Evolutionary conservation across 1,140 invertebrate species (phyloP), one percentile per base, ranked within the genome.

Genomic region (Vanessa tameamea): DNA sequence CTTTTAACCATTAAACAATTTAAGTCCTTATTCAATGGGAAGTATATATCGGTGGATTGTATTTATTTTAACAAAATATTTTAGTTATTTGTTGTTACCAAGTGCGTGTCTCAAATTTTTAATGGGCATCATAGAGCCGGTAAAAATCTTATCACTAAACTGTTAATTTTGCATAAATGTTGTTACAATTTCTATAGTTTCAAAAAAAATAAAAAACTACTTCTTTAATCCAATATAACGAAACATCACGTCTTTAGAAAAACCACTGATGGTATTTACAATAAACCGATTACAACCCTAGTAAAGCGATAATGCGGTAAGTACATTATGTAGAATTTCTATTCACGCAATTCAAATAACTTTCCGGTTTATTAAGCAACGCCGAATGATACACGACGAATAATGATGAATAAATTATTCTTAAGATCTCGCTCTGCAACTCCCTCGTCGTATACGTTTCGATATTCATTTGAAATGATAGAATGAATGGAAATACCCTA

Each of bases 291-390:
- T 82, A 82, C 81, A 87, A 83, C 82, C 86, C 79, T 81, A 85
- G 75, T 69, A 73, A 75, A 79, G 78, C 79, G 77, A 75, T 87
- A 88, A 87, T 84, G 68, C 85, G 79, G 88, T 88, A 85, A 85
- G 85, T 88, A 79, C 76, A 78, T 84, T 82, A 80, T 78, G 75
- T 80, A 86, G 71, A 85, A 85, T 86, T 89, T 89, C 85, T 86
- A 86, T 82, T 85, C 87, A 86, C 82, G 86, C 83, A 79, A 84
- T 87, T 81, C 77, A 77, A 88, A 89, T 88, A 88, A 82, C 85
- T 90, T 87, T 83, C 81, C 85, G 82, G 84, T 85, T 85, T 86
- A 87, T 86, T 86, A 83, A 87, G 76, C 86, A 87, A 55, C 77
- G 73, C 73, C 73, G 80, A 85, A 86, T 85, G 84, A 84, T 85